Percentiles rank a stretch among this genome's conserved stretches.
phyloP scores from a whole-genome alignment of 1,140 invertebrate genomes.

The Drosophila prosaltans region DNA sequence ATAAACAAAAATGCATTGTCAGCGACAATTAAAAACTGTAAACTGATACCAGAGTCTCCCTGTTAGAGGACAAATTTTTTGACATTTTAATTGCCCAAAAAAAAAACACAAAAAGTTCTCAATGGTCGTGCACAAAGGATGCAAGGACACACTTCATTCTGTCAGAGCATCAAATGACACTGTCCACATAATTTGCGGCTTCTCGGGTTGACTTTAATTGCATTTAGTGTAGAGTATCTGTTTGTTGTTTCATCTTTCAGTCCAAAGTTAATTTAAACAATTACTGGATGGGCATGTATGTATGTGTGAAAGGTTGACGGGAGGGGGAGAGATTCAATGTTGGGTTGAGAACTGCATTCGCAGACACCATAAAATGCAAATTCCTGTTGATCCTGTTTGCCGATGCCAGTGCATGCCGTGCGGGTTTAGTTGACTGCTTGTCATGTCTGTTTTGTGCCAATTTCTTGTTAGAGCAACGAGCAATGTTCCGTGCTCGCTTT shows the following conservation, averaged over 20 bases:
- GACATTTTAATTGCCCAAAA: constrained; percentile 67
- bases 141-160: constrained; percentile 16
- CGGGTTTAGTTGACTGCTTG: constrained; percentile 45
- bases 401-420: constrained; percentile 69
- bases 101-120: constrained; percentile 25
- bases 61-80: constrained; percentile 55
- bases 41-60: constrained; percentile 49
- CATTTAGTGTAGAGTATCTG: constrained; percentile 34
- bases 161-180: constrained; percentile 55
- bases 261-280: constrained; percentile 72
- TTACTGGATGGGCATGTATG: constrained; percentile 28
- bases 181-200: constrained; percentile 55
- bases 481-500: constrained; percentile 56
- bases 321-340: background rate
- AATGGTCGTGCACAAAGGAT: constrained; percentile 43
- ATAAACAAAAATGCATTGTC: constrained; percentile 62
- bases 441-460: constrained; percentile 70
- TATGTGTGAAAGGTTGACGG: background rate
- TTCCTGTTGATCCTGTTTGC: constrained; percentile 80
- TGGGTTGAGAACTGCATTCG: constrained; percentile 53
- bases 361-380: constrained; percentile 81
- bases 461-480: constrained; percentile 57
- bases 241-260: constrained; percentile 14
- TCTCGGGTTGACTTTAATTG: constrained; percentile 61
- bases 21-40: constrained; percentile 70